Conservation (phyloP, 2,797 vertebrate species). For the Schizothorax lantsangensis region DNA sequence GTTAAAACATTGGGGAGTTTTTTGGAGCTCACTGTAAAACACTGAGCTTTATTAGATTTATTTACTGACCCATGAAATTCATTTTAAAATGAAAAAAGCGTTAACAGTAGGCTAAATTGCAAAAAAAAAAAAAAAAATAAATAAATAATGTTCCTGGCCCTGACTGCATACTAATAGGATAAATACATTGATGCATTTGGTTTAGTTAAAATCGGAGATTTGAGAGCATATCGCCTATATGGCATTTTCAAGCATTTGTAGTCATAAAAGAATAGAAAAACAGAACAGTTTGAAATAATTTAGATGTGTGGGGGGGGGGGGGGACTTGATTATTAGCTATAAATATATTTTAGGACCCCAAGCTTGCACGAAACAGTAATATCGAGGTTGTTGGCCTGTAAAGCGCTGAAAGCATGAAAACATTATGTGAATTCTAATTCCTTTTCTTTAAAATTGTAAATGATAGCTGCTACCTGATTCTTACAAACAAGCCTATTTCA, state of each 20-base stretch:
- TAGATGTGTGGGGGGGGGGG: background rate
- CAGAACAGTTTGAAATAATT: background rate
- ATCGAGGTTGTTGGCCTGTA: background rate
- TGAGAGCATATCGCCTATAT: background rate
- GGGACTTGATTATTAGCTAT: too few species aligned
- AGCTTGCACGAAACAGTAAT: background rate
- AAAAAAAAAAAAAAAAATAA: background rate
- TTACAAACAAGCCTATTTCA: background rate
- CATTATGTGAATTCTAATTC: background rate
- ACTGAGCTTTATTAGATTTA: background rate
- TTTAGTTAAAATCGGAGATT: background rate
- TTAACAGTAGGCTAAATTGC: slow-evolving; percentile 27
- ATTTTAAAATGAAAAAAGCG: background rate
- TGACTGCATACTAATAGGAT: slow-evolving; percentile 56
- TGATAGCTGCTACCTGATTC: background rate
- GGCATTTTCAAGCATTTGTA: background rate
- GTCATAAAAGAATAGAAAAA: background rate
- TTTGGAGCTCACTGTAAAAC: background rate
- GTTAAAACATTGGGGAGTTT: background rate
- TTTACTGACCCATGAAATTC: slow-evolving; percentile 53
- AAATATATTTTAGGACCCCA: too few species aligned
- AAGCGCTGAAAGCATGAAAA: background rate
- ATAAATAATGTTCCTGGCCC: background rate
- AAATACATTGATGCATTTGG: background rate
- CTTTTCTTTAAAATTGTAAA: background rate